Evolutionary conservation across 2,888 invertebrate species (phyloP), one percentile per base, ranked within the genome.

Genomic region (Melanargia galathea): DNA sequence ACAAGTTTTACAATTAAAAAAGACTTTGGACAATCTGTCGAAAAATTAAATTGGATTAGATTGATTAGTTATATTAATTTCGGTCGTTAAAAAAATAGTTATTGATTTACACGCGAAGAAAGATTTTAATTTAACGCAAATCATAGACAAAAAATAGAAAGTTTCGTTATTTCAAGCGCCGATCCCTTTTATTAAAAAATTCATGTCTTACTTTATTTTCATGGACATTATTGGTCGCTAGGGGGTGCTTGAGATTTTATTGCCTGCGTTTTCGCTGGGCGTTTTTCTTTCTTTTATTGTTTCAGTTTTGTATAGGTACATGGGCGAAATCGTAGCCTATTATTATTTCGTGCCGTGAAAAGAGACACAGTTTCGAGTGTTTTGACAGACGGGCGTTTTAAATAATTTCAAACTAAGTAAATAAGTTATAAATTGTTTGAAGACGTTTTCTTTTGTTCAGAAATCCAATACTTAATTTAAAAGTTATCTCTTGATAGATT

Each of bases 241-340:
- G 64, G 66, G 70, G 69, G 57, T 58, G 57, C 56, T 68, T 65
- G 43, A 16, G 46, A 55, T 48, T 56, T 61, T 64, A 67, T 68
- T 67, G 65, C 69, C 66, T 30, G 6, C 30, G 30, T 30, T 30
- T 3, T 62, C 54, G 65, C 55, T 18, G 30, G 46, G 30, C 1
- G 10, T 65, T 67, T 67, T 63, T 52, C 43, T 49, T 58, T 60
- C n/a, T n/a, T 71, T 67, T 70, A 68, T 68, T 64, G 66, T 69
- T 65, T 63, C 57, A 64, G 64, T 66, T 69, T 68, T 70, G 69
- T 70, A 57, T 63, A 69, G 54, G n/a, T n/a, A n/a, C n/a, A 58
- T 20, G 16, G 30, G 43, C 26, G 3, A 56, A 57, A 57, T 57
- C 30, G 30, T 13, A 46, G 69, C 65, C 70, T 69, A 70, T 71